Evolutionary conservation across 2,797 vertebrate species (phyloP).

Genomic region (Pseudochirops corinnae): DNA sequence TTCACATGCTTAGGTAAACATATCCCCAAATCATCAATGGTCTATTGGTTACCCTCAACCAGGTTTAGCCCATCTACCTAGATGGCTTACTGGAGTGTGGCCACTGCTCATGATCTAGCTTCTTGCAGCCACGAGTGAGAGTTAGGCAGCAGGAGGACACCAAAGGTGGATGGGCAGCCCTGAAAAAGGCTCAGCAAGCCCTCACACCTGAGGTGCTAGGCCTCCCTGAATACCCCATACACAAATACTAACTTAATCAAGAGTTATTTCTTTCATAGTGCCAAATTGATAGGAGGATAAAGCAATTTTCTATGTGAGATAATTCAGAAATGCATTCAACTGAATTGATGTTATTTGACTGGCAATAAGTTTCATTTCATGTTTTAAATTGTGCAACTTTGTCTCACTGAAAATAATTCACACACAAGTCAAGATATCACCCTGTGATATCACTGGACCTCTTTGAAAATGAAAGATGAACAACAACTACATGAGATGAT

Average conservation of each 20-base stretch:
- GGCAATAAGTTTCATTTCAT: slow-evolving; percentile 2
- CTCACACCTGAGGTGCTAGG: not conserved
- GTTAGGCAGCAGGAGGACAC: not conserved
- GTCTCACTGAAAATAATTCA: not conserved
- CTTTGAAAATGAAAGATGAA: not conserved
- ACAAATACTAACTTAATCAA: not conserved
- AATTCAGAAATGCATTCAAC: not conserved
- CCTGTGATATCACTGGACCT: not conserved
- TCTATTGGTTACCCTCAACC: not conserved
- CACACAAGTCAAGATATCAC: not conserved
- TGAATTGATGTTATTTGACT: not conserved
- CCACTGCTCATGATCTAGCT: not conserved
- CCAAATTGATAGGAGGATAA: not conserved
- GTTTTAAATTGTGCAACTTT: not conserved
- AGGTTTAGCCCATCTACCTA: not conserved
- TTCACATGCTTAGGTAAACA: not conserved
- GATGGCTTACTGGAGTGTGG: not conserved
- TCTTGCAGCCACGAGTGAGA: not conserved
- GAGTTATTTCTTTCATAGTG: not conserved
- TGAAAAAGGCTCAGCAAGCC: not conserved
- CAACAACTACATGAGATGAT: not conserved
- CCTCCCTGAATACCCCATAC: not conserved
- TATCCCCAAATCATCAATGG: not conserved
- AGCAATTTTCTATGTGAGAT: not conserved
- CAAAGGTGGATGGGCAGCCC: not conserved